Conservation (phyloP, 1,140 invertebrate genomes). For the Parapsyche elsis region DNA sequence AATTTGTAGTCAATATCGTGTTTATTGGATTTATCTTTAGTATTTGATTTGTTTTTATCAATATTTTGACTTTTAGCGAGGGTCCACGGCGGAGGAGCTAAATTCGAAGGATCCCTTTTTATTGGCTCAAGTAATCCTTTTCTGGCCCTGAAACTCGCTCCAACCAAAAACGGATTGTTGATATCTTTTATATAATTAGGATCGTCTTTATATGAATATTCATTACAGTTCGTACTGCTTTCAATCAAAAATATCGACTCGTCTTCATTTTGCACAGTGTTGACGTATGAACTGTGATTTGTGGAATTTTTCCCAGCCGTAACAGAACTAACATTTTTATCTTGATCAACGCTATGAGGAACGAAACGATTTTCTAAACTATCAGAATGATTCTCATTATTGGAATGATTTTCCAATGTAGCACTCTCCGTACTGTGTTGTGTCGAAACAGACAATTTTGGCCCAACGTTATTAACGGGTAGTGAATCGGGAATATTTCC, state of each 20-base stretch:
- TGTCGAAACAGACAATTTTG: conserved; percentile 52
- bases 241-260: conserved; percentile 10
- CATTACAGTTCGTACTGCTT: not conserved
- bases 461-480: conserved; percentile 42
- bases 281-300: conserved; percentile 8
- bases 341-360: conserved; percentile 13
- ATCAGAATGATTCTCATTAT: conserved; percentile 45
- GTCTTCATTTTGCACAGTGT: conserved; percentile 6
- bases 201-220: conserved; percentile 53
- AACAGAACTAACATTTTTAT: not conserved
- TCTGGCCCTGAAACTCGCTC: conserved; percentile 59
- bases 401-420: conserved; percentile 24
- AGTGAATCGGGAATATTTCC: conserved; percentile 42
- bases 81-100: conserved; percentile 62
- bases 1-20: conserved; percentile 50
- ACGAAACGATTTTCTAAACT: conserved; percentile 54
- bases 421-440: conserved; percentile 53
- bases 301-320: not conserved
- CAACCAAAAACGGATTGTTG: conserved; percentile 53
- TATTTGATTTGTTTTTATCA: conserved; percentile 13
- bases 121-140: conserved; percentile 66
- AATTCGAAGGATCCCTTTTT: conserved; percentile 59
- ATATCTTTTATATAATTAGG: conserved; percentile 54
- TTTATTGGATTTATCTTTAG: conserved; percentile 13
- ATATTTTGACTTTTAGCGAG: conserved; percentile 60